Percentiles rank a stretch among this genome's conserved stretches.
Evolutionary conservation across 2,113 vertebrate genomes (phyloP).

Genomic region (Pseudorasbora parva): DNA sequence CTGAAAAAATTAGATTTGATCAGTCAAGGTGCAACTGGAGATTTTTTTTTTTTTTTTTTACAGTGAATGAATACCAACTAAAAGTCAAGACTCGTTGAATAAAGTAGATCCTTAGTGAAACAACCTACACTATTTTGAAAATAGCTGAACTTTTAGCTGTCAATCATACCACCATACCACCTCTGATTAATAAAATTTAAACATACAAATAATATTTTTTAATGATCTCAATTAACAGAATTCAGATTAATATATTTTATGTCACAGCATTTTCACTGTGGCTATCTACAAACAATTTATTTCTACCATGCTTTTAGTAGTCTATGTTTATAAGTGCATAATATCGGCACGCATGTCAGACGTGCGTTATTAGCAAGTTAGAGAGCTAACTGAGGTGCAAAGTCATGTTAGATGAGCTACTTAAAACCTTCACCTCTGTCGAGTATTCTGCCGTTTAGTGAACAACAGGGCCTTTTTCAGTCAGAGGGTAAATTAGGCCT

Average conservation of each 20-base stretch:
- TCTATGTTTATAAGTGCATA: constrained; percentile 1
- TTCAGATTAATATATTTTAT: too few relatives aligned
- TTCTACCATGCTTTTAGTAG: constrained; percentile 49
- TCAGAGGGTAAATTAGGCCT: constrained; percentile 60
- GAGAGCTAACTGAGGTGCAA: background rate
- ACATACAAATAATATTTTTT: too few relatives aligned
- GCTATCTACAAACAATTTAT: background rate
- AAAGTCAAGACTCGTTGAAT: background rate
- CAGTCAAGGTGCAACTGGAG: too few relatives aligned
- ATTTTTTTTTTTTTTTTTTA: too few relatives aligned
- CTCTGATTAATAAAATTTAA: background rate
- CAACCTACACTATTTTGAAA: background rate
- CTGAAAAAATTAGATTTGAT: too few relatives aligned
- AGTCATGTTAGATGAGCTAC: constrained; percentile 9
- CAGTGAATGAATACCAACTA: too few relatives aligned
- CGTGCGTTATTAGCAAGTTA: background rate
- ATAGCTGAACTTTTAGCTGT: background rate
- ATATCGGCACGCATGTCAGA: background rate
- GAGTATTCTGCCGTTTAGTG: constrained; percentile 37
- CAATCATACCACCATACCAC: background rate
- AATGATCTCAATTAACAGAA: too few relatives aligned
- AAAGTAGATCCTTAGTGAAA: too few relatives aligned
- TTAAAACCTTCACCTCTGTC: constrained; percentile 38
- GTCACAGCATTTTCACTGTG: background rate
- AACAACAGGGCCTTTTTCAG: constrained; percentile 51